Evolutionary conservation across 1,140 invertebrate genomes (phyloP), one percentile per base, ranked within the genome.

Genomic region (Drosophila kepulauana): DNA sequence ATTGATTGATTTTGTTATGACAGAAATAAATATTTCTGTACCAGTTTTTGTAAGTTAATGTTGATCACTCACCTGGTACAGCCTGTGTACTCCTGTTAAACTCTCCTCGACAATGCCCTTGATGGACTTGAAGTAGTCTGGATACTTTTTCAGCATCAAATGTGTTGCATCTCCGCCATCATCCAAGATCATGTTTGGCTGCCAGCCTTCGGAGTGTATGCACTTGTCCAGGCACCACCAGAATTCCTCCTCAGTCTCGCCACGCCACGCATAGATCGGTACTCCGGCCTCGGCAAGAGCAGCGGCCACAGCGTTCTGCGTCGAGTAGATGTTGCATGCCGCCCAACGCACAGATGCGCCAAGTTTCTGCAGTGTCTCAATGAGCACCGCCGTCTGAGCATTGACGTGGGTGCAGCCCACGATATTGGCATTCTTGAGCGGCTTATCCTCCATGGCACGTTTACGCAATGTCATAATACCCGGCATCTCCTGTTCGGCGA

Each of bases 221-320:
- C 97, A 97, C 91, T 96, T 97, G 91, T 99, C 98, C 72, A 99
- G 98, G 88, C 98, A 98, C 98, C 98, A 99, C 98, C 98, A 99
- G 93, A 99, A 99, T 86, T 99, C 98, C 91, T 99, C 98, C 92
- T 99, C 98, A 1, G 97, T 97, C 93, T 99, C 98, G 0, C 97
- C 98, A 49, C 98, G 95, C 98, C 98, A 99, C 0, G 98, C 97
- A 93, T 97, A 99, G 66, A 99, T 95, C 5, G 98, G 95, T 84
- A 96, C 96, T 5, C 97, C 97, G 59, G 96, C 96, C 93, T 99
- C 96, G 1, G 98, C 98, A 45, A 99, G 91, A 0, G 98, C 98
- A 5, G 98, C 98, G 1, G 98, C 98, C 1, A 99, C 98, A 93
- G 99, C 98, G 93, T 99, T 99, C 95, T 97, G 85, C 6, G 98